These are phyloP conservation scores for Antheraea pernyi DNA, from an alignment of 1,140 invertebrate species.

Conservation along the genomic window DNA sequence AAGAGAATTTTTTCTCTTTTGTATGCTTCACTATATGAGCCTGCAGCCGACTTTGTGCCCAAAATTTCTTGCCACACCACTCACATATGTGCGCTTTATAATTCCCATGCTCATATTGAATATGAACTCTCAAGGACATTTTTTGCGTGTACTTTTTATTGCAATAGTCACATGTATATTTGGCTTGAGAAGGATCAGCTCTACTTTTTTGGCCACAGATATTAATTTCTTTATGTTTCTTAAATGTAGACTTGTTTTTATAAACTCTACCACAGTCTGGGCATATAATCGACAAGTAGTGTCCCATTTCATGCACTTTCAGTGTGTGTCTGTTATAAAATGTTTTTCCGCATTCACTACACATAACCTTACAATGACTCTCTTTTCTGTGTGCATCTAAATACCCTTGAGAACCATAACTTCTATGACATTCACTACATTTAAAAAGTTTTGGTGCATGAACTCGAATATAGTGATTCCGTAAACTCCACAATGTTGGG, in stretches of 20 bases:
- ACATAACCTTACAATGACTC: slow-evolving; percentile 51
- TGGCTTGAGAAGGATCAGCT: slow-evolving; percentile 47
- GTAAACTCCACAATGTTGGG: slow-evolving; percentile 45
- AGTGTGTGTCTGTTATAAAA: slow-evolving; percentile 57
- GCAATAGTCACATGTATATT: slow-evolving; percentile 65
- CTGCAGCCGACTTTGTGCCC: slow-evolving; percentile 56
- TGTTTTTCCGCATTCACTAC: slow-evolving; percentile 58
- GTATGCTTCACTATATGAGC: slow-evolving; percentile 74
- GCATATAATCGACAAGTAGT: slow-evolving; percentile 49
- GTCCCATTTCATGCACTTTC: slow-evolving; percentile 58
- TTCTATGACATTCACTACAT: slow-evolving; percentile 50
- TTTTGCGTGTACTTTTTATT: slow-evolving; percentile 67
- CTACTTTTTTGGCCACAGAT: slow-evolving; percentile 51
- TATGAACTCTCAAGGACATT: slow-evolving; percentile 59
- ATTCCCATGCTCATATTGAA: slow-evolving; percentile 65
- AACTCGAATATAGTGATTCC: slow-evolving; percentile 58
- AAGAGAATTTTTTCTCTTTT: slow-evolving; percentile 65
- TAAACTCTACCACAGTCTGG: slow-evolving; percentile 60
- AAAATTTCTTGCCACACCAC: slow-evolving; percentile 66
- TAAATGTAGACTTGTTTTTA: slow-evolving; percentile 58
- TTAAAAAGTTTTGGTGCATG: slow-evolving; percentile 58
- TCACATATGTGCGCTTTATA: slow-evolving; percentile 61
- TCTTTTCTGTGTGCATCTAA: slow-evolving; percentile 49
- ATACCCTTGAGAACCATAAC: slow-evolving; percentile 50
- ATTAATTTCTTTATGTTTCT: slow-evolving; percentile 62